A percentile compares a stretch with the other conserved stretches of the same genome.
phyloP scores from a whole-genome alignment of 2,888 invertebrate species.

The Tachystola acroxantha region DNA sequence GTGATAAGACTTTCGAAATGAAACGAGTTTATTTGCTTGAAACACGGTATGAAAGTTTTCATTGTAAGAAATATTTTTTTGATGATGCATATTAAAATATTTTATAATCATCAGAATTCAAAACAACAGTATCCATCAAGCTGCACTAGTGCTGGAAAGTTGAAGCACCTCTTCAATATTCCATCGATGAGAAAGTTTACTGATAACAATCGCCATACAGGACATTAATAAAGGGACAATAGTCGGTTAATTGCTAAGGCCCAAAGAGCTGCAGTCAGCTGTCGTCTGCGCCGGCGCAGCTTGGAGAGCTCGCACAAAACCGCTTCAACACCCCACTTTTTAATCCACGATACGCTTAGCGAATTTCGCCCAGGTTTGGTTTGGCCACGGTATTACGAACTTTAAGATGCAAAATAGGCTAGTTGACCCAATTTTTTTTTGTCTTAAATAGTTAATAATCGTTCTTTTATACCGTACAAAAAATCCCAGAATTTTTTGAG shows the following conservation, averaged over 20 bases:
- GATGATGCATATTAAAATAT: no score
- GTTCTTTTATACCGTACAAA: no score
- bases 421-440: no score
- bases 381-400: background rate
- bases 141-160: background rate
- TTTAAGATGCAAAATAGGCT: no score
- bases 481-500: no score
- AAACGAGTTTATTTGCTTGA: no score
- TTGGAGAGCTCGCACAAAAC: constrained; percentile 38
- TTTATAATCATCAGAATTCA: no score
- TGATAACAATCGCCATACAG: constrained; percentile 18
- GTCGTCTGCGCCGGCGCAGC: constrained; percentile 58
- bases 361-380: constrained; percentile 14
- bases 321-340: constrained; percentile 31
- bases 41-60: no score
- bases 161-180: background rate
- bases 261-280: constrained; percentile 48
- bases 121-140: background rate
- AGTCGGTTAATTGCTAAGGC: constrained; percentile 38
- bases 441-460: no score
- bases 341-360: constrained; percentile 57
- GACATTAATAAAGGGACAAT: constrained; percentile 19
- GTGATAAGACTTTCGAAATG: no score
- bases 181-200: constrained; percentile 10
- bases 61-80: no score